These are phyloP conservation scores for Epinotia brunnichana DNA, from an alignment of 2,888 invertebrate species.

Conservation along the genomic window DNA sequence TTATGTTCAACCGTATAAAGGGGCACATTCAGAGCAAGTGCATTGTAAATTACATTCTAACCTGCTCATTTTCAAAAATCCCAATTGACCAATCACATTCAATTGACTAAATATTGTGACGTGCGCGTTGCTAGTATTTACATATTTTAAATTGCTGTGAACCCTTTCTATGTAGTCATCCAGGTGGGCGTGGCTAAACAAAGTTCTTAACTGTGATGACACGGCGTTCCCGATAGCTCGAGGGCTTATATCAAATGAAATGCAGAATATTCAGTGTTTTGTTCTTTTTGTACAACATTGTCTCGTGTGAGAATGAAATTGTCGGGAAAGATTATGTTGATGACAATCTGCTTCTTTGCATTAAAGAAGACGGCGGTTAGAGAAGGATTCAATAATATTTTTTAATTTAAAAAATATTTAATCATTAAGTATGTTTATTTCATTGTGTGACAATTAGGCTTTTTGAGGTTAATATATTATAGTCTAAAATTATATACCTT, in stretches of 20 bases:
- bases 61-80: conserved; percentile 12
- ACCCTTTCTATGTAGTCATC: conserved; percentile 70
- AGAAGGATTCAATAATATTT: too few relatives aligned
- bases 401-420: too few relatives aligned
- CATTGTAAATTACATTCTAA: too few relatives aligned
- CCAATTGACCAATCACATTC: conserved; percentile 30
- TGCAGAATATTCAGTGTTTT: conserved; percentile 34
- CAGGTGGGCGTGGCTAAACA: conserved; percentile 73
- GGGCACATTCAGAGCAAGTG: too few relatives aligned
- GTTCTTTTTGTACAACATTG: conserved; percentile 31
- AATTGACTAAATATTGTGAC: conserved; percentile 37
- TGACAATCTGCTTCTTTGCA: conserved; percentile 8
- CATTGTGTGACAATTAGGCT: too few relatives aligned
- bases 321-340: conserved; percentile 9
- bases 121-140: conserved; percentile 27
- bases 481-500: too few relatives aligned
- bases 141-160: conserved; percentile 65
- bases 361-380: neutral
- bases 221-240: conserved; percentile 55
- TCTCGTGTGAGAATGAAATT: conserved; percentile 25
- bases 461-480: too few relatives aligned
- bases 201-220: conserved; percentile 77
- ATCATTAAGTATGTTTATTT: too few relatives aligned
- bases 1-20: too few relatives aligned
- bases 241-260: conserved; percentile 45